A percentile compares a stretch with the other conserved stretches of the same genome.
phyloP scores from a whole-genome alignment of 2,113 vertebrate species.

The Podarcis muralis region DNA sequence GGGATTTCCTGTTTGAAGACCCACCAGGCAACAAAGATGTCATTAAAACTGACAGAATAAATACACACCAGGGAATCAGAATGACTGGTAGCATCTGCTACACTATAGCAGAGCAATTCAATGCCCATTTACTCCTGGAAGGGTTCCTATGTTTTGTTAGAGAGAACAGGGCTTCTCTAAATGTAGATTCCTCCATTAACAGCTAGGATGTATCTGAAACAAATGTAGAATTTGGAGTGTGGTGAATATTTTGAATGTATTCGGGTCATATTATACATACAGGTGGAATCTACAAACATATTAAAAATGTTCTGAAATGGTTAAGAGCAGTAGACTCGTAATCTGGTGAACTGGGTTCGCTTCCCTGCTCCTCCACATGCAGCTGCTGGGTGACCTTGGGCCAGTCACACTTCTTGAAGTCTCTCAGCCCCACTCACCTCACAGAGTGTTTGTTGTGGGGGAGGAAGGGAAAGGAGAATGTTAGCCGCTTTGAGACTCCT shows the following conservation, averaged over 20 bases:
- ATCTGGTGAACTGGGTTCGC: no score
- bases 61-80: background rate
- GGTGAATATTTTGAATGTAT: background rate
- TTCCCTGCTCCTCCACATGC: no score
- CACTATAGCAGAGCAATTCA: background rate
- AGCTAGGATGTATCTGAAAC: background rate
- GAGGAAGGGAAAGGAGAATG: no score
- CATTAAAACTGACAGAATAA: constrained; percentile 27
- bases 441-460: no score
- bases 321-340: no score
- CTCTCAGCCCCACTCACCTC: no score
- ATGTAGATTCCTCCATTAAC: background rate
- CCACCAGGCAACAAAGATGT: background rate
- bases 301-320: no score
- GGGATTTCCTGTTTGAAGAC: background rate
- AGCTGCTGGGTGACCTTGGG: no score
- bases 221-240: background rate
- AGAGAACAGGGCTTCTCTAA: background rate
- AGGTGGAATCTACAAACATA: no score
- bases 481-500: no score
- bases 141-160: background rate
- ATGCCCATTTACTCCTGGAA: background rate
- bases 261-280: background rate
- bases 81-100: constrained; percentile 48
- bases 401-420: no score